Evolutionary conservation across 2,888 invertebrate species (phyloP).

Genomic region (Apantesis nais): DNA sequence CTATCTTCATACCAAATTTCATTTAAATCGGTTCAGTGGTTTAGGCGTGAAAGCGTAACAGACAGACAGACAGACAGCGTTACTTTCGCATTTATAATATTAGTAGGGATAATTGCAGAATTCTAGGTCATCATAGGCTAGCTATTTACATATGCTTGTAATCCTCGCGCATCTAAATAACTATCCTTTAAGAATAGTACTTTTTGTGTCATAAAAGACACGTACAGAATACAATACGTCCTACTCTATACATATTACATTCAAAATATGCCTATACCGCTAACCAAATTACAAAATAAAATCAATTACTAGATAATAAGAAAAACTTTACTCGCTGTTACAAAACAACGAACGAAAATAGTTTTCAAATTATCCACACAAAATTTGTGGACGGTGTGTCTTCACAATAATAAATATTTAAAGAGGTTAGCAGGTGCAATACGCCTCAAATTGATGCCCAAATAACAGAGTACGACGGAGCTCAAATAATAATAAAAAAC

Average conservation of each 20-base stretch:
- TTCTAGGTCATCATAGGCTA: background rate
- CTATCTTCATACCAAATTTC: too few relatives aligned
- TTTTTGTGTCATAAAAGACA: background rate
- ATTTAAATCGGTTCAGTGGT: too few relatives aligned
- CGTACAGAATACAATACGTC: background rate
- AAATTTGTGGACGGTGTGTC: conserved; percentile 57
- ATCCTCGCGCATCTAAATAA: background rate
- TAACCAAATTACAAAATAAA: conserved; percentile 14
- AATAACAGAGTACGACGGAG: conserved; percentile 72
- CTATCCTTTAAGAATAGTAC: background rate
- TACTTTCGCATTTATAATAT: too few relatives aligned
- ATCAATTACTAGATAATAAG: conserved; percentile 32
- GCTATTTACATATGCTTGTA: background rate
- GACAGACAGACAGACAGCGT: too few relatives aligned
- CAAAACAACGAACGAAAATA: conserved; percentile 54
- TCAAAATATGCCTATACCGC: background rate
- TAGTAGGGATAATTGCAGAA: too few relatives aligned
- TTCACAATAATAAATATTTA: conserved; percentile 77
- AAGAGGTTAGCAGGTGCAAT: conserved; percentile 80
- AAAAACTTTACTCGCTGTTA: conserved; percentile 48
- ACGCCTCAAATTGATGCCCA: conserved; percentile 74
- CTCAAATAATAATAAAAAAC: conserved; percentile 69
- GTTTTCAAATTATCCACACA: conserved; percentile 63
- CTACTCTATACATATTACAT: background rate
- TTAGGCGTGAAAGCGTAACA: too few relatives aligned